phyloP scores from a whole-genome alignment of 2,797 vertebrate genomes.

The Neostethus bicornis region DNA sequence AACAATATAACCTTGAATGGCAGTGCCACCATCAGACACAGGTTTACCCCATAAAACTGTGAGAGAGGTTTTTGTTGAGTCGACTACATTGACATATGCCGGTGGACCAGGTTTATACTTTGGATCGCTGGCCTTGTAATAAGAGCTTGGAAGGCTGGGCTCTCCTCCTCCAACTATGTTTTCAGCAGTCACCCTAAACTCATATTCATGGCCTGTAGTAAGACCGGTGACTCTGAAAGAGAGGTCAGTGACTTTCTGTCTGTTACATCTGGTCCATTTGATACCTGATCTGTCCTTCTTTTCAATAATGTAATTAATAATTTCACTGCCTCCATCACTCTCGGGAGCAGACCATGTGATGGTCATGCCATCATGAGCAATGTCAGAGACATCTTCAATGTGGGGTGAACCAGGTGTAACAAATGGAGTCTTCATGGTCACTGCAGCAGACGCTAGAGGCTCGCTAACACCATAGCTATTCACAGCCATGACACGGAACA shows the following conservation, averaged over 20 bases:
- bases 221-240: slow-evolving; percentile 92
- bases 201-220: slow-evolving; percentile 92
- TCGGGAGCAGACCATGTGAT: slow-evolving; percentile 93
- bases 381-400: slow-evolving; percentile 89
- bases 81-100: slow-evolving; percentile 86
- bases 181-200: slow-evolving; percentile 96
- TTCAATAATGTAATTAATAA: slow-evolving; percentile 91
- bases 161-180: slow-evolving; percentile 93
- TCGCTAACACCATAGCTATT: slow-evolving; percentile 93
- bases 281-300: slow-evolving; percentile 95
- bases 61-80: slow-evolving; percentile 91
- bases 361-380: slow-evolving; percentile 95
- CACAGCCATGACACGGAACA: slow-evolving; percentile 96
- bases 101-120: slow-evolving; percentile 96
- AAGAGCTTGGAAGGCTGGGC: slow-evolving; percentile 88
- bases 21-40: slow-evolving; percentile 91
- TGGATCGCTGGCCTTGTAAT: slow-evolving; percentile 93
- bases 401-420: slow-evolving; percentile 91
- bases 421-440: slow-evolving; percentile 94
- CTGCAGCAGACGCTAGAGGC: slow-evolving; percentile 84
- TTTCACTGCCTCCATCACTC: slow-evolving; percentile 92
- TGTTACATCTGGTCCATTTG: slow-evolving; percentile 96
- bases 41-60: slow-evolving; percentile 93
- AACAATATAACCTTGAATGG: slow-evolving; percentile 93
- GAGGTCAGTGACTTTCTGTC: slow-evolving; percentile 92